These are phyloP conservation scores for Eristalis intricaria DNA, from an alignment of 2,888 invertebrate genomes.

Conservation along the genomic window DNA sequence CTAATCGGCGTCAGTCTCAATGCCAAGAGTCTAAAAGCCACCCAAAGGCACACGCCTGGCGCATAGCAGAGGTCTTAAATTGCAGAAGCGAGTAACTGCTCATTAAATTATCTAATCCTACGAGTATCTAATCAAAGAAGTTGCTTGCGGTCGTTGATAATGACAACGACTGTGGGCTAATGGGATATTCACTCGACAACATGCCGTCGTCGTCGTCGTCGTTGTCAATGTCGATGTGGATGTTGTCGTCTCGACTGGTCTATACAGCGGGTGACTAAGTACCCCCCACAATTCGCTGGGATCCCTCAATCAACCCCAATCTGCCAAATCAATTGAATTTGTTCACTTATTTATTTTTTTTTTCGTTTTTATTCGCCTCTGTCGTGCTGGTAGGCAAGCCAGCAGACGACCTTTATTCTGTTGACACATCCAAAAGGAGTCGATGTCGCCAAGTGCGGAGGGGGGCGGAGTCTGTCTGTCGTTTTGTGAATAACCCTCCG, in stretches of 20 bases:
- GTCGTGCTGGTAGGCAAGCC: slow-evolving; percentile 20
- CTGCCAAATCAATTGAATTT: slow-evolving; percentile 72
- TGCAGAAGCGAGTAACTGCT: slow-evolving; percentile 60
- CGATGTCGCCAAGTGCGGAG: neutral
- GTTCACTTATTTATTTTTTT: slow-evolving; percentile 44
- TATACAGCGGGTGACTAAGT: slow-evolving; percentile 55
- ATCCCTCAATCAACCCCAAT: slow-evolving; percentile 71
- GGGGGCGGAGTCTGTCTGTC: slow-evolving; percentile 18
- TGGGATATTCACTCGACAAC: slow-evolving; percentile 36
- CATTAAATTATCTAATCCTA: slow-evolving; percentile 66
- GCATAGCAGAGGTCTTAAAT: slow-evolving; percentile 34
- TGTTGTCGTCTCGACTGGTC: slow-evolving; percentile 7
- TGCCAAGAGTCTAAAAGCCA: slow-evolving; percentile 46
- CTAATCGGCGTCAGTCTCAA: slow-evolving; percentile 56
- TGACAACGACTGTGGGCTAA: slow-evolving; percentile 43
- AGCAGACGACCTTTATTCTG: slow-evolving; percentile 49
- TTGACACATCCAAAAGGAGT: slow-evolving; percentile 46
- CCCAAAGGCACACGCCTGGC: neutral
- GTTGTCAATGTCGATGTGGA: slow-evolving; percentile 8
- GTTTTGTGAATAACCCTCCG: slow-evolving; percentile 60
- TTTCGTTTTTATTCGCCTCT: neutral
- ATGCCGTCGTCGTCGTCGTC: slow-evolving; percentile 19
- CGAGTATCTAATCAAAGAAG: slow-evolving; percentile 63
- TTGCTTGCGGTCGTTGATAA: slow-evolving; percentile 13
- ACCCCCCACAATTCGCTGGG: slow-evolving; percentile 36